These are phyloP conservation scores for Rhabditoides inermis DNA, from an alignment of 2,888 invertebrate species.

Conservation along the genomic window DNA sequence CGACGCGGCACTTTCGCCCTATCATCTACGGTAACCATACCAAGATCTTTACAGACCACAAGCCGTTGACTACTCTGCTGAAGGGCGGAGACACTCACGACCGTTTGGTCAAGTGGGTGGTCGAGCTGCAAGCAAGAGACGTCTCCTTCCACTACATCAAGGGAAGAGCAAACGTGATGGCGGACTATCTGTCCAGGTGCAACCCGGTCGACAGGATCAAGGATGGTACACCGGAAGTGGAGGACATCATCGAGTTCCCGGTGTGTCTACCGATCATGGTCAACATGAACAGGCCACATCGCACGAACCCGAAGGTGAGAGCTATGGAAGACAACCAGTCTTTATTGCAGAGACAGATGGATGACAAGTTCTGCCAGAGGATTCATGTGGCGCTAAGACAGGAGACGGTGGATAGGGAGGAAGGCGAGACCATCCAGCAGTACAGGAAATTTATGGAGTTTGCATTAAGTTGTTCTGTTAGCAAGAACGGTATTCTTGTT, in stretches of 20 bases:
- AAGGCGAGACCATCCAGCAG: no score
- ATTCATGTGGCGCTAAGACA: no score
- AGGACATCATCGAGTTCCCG: conserved; percentile 17
- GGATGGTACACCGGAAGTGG: not conserved
- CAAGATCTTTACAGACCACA: conserved; percentile 12
- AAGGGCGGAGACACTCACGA: conserved; percentile 53
- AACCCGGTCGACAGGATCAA: not conserved
- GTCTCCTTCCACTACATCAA: conserved; percentile 53
- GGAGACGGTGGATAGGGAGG: no score
- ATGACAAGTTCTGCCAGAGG: no score
- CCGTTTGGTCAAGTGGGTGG: conserved; percentile 55
- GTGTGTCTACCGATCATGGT: conserved; percentile 10
- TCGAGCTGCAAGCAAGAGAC: conserved; percentile 53
- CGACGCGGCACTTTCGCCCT: conserved; percentile 11
- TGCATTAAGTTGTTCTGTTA: no score
- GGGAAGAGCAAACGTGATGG: conserved; percentile 53
- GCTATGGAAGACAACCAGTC: no score
- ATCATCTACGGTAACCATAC: conserved; percentile 9
- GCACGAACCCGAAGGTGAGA: no score
- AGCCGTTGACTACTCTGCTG: conserved; percentile 10
- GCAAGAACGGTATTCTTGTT: no score
- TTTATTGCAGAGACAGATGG: no score
- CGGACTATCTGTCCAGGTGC: conserved; percentile 52
- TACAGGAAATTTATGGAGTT: no score
- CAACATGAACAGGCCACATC: no score